Base-by-base conservation (phyloP, 2,113 vertebrate genomes). In the Gobiocypris rarus region DNA sequence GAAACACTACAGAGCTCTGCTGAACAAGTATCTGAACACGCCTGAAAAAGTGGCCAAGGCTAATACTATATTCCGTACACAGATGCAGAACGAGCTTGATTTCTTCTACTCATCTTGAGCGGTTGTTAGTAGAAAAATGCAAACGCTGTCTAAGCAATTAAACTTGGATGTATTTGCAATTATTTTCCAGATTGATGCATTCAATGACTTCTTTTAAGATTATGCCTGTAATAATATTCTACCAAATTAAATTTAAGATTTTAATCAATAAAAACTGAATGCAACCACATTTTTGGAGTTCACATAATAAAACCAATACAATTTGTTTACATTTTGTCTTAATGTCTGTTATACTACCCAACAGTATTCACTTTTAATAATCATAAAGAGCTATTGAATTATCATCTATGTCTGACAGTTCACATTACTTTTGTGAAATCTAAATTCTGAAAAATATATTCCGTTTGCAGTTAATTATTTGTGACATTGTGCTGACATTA, bases 71-170 rank as follows among this genome's bases (percentile, higher is more conserved):
- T 89, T 89, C 73, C 65, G 61, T 1, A 9, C 9, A n/a, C 86
- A 89, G 65, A 85, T 89, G 81, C 65, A 82, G 31, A 77, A 88
- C 38, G 87, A 89, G 74, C 41, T 82, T 6, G 59, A 71, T 43
- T 89, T 89, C 73, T 89, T 89, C 74, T 22, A 9, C 5, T 38
- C 34, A 43, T 43, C 41, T 43, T 43, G 50, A 52, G 5, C 6
- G 50, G 1, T 52, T 6, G 5, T 5, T 52, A 50, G 13, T 52
- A 15, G 48, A 15, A 5, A 50, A 50, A 15, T 50, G 48, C 48
- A 50, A 50, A 50, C 14, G 14, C 4, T 50, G 56, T 24, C 9
- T 58, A 9, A 58, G 8, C 54, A n/a, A 58, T 58, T n/a, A 1
- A 59, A 24, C n/a, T 24, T 59, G 9, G 9, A 24, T 24, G 4